Conservation (phyloP, 92 coral and sea anemone species). For the Muricea muricata region DNA sequence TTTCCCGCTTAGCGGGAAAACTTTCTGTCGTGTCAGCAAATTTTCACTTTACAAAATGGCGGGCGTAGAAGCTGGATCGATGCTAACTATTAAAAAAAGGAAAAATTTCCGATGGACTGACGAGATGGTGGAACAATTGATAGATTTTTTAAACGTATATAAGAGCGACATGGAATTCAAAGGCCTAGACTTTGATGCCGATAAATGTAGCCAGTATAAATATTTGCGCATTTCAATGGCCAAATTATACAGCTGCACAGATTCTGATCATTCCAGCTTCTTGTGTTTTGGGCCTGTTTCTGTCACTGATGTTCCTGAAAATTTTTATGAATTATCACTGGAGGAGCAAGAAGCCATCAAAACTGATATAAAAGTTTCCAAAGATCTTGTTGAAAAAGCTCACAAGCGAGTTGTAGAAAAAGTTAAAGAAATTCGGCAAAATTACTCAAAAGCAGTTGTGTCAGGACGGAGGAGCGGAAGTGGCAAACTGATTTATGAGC, state of each 20-base stretch:
- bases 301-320: slow-evolving; percentile 27
- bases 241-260: slow-evolving; percentile 2
- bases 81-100: neutral
- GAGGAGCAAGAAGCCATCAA: slow-evolving; percentile 57
- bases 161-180: neutral
- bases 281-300: slow-evolving; percentile 13
- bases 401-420: slow-evolving; percentile 47
- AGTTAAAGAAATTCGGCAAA: slow-evolving; percentile 36
- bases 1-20: neutral
- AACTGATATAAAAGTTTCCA: slow-evolving; percentile 49
- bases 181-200: slow-evolving; percentile 19
- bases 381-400: slow-evolving; percentile 50
- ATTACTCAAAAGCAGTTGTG: slow-evolving; percentile 39
- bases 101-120: slow-evolving; percentile 32
- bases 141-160: slow-evolving; percentile 27
- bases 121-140: slow-evolving; percentile 24
- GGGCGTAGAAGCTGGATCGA: neutral
- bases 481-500: slow-evolving; percentile 22
- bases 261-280: slow-evolving; percentile 30
- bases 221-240: slow-evolving; percentile 5
- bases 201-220: slow-evolving; percentile 4
- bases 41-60: neutral
- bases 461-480: slow-evolving; percentile 35
- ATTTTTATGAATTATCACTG: slow-evolving; percentile 36
- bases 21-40: neutral